Evolutionary conservation across 2,113 vertebrate genomes (phyloP).

Genomic region (Pleuronectes platessa): DNA sequence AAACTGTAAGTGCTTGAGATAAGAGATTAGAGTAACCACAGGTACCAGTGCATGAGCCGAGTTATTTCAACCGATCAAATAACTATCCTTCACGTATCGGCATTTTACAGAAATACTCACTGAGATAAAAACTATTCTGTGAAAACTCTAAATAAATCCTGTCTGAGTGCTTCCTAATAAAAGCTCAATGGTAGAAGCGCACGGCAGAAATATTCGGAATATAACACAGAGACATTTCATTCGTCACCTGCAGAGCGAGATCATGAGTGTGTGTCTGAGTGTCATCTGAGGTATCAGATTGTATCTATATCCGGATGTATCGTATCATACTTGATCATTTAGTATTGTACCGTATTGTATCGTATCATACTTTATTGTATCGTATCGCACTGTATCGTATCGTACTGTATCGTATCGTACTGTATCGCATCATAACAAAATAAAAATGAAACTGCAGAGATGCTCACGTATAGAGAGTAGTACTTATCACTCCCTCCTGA

Average conservation of each 20-base stretch:
- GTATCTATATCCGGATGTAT: no score
- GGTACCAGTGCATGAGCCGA: conserved; percentile 20
- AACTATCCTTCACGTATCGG: not conserved
- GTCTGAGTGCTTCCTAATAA: not conserved
- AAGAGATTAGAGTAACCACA: conserved; percentile 6
- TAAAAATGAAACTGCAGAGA: no score
- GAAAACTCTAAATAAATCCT: not conserved
- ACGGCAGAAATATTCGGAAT: not conserved
- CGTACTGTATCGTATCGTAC: no score
- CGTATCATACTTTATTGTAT: no score
- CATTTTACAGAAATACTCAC: not conserved
- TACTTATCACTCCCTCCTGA: no score
- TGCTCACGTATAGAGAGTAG: no score
- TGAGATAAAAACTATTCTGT: not conserved
- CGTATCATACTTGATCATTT: no score
- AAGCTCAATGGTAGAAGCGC: not conserved
- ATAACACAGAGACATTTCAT: not conserved
- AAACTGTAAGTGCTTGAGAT: conserved; percentile 15
- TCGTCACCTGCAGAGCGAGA: no score
- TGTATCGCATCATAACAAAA: no score
- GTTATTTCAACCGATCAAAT: not conserved
- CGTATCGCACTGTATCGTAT: no score
- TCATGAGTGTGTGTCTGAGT: not conserved
- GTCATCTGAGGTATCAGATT: no score
- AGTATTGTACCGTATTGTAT: no score